These are phyloP conservation scores for Hydraecia micacea DNA, from an alignment of 2,888 invertebrate species.

Conservation along the genomic window DNA sequence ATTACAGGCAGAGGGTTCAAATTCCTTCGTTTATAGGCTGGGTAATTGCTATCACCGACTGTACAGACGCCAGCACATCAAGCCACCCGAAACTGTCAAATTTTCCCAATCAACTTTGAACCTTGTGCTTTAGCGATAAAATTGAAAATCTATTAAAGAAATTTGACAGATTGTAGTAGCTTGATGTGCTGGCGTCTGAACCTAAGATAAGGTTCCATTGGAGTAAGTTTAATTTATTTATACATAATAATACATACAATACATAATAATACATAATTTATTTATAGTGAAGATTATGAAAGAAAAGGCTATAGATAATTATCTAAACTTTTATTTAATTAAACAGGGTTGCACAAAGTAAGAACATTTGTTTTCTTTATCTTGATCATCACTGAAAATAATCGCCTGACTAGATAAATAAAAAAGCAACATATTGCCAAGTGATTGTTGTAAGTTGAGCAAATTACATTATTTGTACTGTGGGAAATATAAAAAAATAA, in stretches of 20 bases:
- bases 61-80: too few relatives aligned
- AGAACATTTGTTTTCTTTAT: conserved; percentile 47
- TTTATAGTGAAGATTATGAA: background rate
- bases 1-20: too few relatives aligned
- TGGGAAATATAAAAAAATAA: conserved; percentile 24
- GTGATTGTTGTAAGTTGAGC: conserved; percentile 24
- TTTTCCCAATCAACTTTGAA: too few relatives aligned
- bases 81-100: too few relatives aligned
- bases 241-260: too few relatives aligned
- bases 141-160: too few relatives aligned
- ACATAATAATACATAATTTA: too few relatives aligned
- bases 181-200: too few relatives aligned
- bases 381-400: conserved; percentile 63
- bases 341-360: conserved; percentile 71
- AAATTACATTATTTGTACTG: conserved; percentile 42
- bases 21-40: too few relatives aligned
- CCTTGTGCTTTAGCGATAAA: too few relatives aligned
- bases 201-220: background rate
- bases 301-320: conserved; percentile 51
- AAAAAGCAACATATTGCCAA: conserved; percentile 28
- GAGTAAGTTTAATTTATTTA: background rate
- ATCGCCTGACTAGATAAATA: conserved; percentile 77
- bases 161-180: too few relatives aligned
- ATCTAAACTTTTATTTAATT: conserved; percentile 72
- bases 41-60: too few relatives aligned